Evolutionary conservation across 1,140 invertebrate genomes (phyloP), one percentile per base, ranked within the genome.

Genomic region (Campoletis sonorensis): DNA sequence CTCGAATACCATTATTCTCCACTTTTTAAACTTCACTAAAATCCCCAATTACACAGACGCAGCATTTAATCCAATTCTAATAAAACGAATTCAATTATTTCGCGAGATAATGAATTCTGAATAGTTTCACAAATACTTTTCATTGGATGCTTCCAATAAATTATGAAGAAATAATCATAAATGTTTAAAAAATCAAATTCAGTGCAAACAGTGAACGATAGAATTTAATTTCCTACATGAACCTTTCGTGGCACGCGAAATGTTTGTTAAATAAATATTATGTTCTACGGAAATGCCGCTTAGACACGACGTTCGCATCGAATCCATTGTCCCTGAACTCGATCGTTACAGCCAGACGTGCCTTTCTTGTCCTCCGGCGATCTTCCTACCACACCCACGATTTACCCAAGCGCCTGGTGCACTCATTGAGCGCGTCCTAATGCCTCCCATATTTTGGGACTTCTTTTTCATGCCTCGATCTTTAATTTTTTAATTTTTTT

Each of bases 261-360:
- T 54, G 3, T 54, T 54, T 54, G 13, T 54, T 2, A 16, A 54
- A 16, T n/a, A 54, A 54, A 54, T 54, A n/a, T n/a, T 54, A 54
- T 54, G 7, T n/a, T 54, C 3, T 13, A 10, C 18, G 23, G 10
- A 67, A 23, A 67, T 23, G 23, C 21, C 27, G 26, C 30, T 67
- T 27, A 18, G 58, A 67, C 11, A 13, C 51, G 75, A 77, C 54
- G 75, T 13, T 64, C 75, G 75, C 51, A 54, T 77, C 75, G 51
- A 27, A 77, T 64, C 54, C 75, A 64, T 77, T 77, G 75, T 77
- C 54, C 49, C 27, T 54, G 75, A 77, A 64, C 51, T 77, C 75
- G 75, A 77, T 77, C 72, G 76, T 80, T 80, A 79, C 79, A 80
- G 67, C 77, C 79, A 81, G 79, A 77, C 80, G 78, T 82, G 78